Conservation (phyloP, 2,888 invertebrate genomes). For the Drosophila nr. perissopoda region DNA sequence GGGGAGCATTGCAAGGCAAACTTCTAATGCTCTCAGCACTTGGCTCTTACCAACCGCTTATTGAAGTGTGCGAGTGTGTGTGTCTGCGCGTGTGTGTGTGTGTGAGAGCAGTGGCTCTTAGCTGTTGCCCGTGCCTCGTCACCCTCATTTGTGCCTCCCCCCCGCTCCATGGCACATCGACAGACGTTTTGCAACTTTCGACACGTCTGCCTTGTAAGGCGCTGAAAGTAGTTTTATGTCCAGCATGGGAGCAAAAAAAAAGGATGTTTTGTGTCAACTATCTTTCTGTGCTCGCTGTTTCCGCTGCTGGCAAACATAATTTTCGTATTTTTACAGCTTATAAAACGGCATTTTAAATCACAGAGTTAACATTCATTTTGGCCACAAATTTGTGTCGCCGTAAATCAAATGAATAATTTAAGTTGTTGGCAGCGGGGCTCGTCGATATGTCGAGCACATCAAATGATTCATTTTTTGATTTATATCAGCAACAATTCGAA, state of each 20-base stretch:
- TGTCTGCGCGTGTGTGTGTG: conserved; percentile 2
- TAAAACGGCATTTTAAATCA: conserved; percentile 32
- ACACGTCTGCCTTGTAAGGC: conserved; percentile 77
- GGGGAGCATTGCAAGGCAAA: conserved; percentile 55
- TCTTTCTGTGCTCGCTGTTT: conserved; percentile 1
- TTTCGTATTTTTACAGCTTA: conserved; percentile 9
- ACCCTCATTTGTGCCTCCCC: conserved; percentile 10
- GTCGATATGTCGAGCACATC: conserved; percentile 48
- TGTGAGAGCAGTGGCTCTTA: conserved; percentile 42
- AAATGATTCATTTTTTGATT: conserved; percentile 67
- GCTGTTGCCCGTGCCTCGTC: conserved; percentile 19
- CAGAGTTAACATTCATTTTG: conserved; percentile 31
- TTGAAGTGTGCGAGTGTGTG: conserved; percentile 29
- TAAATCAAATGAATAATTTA: conserved; percentile 75
- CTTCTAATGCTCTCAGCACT: conserved; percentile 78
- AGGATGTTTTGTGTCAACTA: conserved; percentile 35
- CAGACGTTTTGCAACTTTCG: conserved; percentile 81
- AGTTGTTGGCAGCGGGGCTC: conserved; percentile 42
- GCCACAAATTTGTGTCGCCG: conserved; percentile 50
- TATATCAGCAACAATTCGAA: conserved; percentile 57
- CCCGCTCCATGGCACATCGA: conserved; percentile 46
- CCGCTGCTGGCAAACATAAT: conserved; percentile 33
- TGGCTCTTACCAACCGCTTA: conserved; percentile 57
- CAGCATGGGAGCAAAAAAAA: conserved; percentile 32
- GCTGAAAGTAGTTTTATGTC: conserved; percentile 83